phyloP scores from a whole-genome alignment of 2,888 invertebrate genomes.

The Cataglyphis cursor region DNA sequence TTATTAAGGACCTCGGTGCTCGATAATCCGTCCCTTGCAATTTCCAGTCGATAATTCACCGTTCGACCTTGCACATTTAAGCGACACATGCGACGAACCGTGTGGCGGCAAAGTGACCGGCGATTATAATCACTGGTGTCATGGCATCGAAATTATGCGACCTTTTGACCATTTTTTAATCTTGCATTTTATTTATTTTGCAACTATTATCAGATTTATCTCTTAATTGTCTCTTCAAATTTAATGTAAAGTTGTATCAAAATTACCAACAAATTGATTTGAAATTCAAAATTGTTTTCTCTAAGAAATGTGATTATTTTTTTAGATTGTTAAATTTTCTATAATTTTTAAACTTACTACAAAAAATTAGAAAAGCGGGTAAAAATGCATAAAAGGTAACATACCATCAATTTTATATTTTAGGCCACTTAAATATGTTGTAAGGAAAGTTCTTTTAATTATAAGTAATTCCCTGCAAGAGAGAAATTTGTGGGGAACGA shows the following conservation, averaged over 20 bases:
- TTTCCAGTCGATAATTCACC: conserved; percentile 65
- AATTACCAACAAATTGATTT: not conserved
- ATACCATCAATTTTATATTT: no score
- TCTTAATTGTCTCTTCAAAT: not conserved
- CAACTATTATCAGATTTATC: not conserved
- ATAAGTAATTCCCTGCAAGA: no score
- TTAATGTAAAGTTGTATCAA: not conserved
- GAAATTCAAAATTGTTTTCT: not conserved
- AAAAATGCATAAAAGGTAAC: no score
- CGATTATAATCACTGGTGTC: conserved; percentile 15
- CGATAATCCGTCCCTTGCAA: conserved; percentile 61
- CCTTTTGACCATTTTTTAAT: not conserved
- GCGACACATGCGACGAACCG: conserved; percentile 41
- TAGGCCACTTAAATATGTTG: no score
- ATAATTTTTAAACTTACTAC: not conserved
- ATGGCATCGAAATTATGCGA: not conserved
- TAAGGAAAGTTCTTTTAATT: no score
- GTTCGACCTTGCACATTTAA: conserved; percentile 57
- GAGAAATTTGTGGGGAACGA: no score
- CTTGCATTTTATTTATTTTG: not conserved
- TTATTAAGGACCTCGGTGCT: conserved; percentile 62
- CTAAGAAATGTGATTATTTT: not conserved
- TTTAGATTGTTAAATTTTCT: not conserved
- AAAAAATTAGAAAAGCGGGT: not conserved
- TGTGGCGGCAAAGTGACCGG: conserved; percentile 22